These are phyloP conservation scores for Neolamprologus cancellatus DNA, from an alignment of 2,113 vertebrate genomes.

Conservation along the genomic window DNA sequence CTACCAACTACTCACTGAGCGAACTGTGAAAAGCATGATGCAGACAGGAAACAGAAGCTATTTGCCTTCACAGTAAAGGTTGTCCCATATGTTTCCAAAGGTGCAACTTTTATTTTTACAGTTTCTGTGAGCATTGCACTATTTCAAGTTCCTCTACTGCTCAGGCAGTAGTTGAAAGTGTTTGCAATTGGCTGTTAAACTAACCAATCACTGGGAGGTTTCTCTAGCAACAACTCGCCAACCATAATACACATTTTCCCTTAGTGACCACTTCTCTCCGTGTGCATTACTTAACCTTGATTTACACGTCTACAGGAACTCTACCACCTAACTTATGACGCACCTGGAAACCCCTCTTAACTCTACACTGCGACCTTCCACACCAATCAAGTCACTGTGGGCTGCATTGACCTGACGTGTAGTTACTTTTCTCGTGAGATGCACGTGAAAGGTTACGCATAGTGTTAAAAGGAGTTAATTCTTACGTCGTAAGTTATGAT, in stretches of 20 bases:
- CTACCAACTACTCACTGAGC: background rate
- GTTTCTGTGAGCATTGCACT: background rate
- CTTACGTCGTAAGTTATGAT: background rate
- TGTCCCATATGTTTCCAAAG: background rate
- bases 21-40: background rate
- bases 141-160: background rate
- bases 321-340: background rate
- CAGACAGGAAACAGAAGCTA: fast-evolving
- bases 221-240: background rate
- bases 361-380: background rate
- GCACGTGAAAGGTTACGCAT: background rate
- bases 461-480: background rate
- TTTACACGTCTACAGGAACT: background rate
- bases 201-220: background rate
- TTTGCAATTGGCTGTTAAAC: background rate
- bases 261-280: background rate
- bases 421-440: background rate
- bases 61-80: background rate
- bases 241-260: background rate
- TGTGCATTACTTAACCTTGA: background rate
- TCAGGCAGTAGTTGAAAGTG: background rate
- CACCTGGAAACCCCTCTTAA: background rate
- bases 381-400: background rate
- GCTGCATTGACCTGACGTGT: background rate
- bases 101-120: background rate